A percentile compares a stretch with the other conserved stretches of the same genome.
These are phyloP conservation scores for Condylostylus longicornis DNA, from an alignment of 1,140 invertebrate genomes.

Conservation along the genomic window DNA sequence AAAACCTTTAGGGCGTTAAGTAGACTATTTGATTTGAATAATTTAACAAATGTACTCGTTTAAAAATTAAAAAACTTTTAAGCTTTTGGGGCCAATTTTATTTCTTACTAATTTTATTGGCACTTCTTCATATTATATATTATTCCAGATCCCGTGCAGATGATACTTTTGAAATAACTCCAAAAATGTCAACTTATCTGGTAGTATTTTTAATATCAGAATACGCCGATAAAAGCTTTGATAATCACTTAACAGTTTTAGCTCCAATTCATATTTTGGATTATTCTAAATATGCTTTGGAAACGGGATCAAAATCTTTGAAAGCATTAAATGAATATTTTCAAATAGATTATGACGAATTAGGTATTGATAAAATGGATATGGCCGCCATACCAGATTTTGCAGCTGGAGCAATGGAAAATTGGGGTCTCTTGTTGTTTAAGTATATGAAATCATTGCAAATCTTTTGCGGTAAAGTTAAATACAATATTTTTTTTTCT, in stretches of 20 bases:
- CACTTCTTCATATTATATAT: no score
- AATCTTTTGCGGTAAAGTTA: neutral
- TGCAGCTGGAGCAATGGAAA: constrained; percentile 65
- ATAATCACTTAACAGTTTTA: constrained; percentile 38
- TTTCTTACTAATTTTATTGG: no score
- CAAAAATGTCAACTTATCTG: constrained; percentile 62
- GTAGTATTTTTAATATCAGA: constrained; percentile 58
- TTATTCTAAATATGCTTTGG: constrained; percentile 40
- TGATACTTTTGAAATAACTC: constrained; percentile 34
- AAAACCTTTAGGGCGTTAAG: neutral
- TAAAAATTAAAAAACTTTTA: neutral
- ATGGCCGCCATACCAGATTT: constrained; percentile 63
- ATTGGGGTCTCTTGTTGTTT: constrained; percentile 66
- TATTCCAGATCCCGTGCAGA: no score
- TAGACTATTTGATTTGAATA: neutral
- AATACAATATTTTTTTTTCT: neutral
- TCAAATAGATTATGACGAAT: constrained; percentile 26
- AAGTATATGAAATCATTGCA: constrained; percentile 8
- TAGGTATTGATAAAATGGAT: constrained; percentile 38
- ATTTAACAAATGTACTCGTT: neutral
- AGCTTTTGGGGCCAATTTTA: constrained; percentile 5
- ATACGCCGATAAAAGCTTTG: constrained; percentile 33
- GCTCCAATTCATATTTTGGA: constrained; percentile 47
- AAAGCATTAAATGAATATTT: constrained; percentile 33
- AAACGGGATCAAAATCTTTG: constrained; percentile 36